Percentiles rank a stretch among this genome's conserved stretches.
These are phyloP conservation scores for Ctena decussata DNA, from an alignment of 2,888 invertebrate species.

Conservation along the genomic window DNA sequence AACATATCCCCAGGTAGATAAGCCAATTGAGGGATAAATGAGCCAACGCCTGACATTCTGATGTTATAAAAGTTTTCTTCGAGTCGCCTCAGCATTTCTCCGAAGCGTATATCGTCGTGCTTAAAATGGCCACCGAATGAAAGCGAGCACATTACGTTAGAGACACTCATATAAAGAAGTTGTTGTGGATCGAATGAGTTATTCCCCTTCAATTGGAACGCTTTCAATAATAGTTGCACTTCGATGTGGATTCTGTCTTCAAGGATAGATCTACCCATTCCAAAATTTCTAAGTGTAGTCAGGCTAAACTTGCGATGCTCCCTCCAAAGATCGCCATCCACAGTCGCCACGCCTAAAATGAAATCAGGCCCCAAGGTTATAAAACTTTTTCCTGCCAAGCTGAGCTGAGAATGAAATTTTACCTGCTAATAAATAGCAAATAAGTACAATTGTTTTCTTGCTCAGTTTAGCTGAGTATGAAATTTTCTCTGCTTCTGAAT, in stretches of 20 bases:
- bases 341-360: background rate
- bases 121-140: too few species aligned
- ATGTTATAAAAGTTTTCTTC: conserved; percentile 16
- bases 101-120: conserved; percentile 27
- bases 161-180: conserved; percentile 16
- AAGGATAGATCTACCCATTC: conserved; percentile 56
- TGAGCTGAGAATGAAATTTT: too few species aligned
- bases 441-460: too few species aligned
- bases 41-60: conserved; percentile 3
- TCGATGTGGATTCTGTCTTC: conserved; percentile 62
- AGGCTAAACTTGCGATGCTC: conserved; percentile 63
- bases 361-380: too few species aligned
- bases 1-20: too few species aligned
- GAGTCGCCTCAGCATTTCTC: background rate
- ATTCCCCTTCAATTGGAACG: too few species aligned
- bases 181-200: conserved; percentile 22
- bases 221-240: background rate
- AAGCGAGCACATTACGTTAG: conserved; percentile 40
- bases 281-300: conserved; percentile 61
- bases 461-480: too few species aligned
- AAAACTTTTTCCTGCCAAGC: too few species aligned
- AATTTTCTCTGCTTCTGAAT: too few species aligned
- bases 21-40: conserved; percentile 30
- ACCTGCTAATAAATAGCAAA: too few species aligned
- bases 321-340: conserved; percentile 54